These are phyloP conservation scores for Syndactyla subalaris DNA, from an alignment of 2,797 vertebrate genomes.

Conservation along the genomic window DNA sequence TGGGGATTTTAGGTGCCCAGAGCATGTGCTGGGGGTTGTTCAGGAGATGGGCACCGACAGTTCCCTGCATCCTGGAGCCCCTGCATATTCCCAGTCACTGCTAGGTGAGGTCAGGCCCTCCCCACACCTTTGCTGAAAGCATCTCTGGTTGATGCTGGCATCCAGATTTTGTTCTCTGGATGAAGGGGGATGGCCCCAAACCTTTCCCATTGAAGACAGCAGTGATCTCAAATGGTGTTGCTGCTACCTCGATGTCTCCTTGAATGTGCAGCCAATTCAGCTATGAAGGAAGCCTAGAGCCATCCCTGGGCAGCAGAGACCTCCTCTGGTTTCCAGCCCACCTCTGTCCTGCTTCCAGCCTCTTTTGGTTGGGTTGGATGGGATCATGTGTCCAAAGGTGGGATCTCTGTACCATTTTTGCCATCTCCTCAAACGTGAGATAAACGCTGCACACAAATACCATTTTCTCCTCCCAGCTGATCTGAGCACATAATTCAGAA, in stretches of 20 bases:
- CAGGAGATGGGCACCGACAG: not conserved
- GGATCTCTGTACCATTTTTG: not conserved
- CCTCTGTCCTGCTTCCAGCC: not conserved
- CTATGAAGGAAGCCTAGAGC: not conserved
- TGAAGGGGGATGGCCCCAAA: not conserved
- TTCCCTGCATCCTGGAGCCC: not conserved
- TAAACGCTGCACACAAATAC: not conserved
- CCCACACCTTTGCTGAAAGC: not conserved
- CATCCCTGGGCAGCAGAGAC: not conserved
- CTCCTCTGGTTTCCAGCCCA: not conserved
- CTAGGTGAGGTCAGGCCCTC: not conserved
- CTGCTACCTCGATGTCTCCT: not conserved
- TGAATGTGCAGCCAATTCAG: not conserved
- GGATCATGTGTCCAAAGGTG: accelerated
- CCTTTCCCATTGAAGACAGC: not conserved
- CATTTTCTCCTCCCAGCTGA: accelerated
- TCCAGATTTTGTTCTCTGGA: not conserved
- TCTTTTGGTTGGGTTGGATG: accelerated
- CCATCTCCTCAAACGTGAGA: accelerated
- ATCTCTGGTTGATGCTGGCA: not conserved
- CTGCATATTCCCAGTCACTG: not conserved
- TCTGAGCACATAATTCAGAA: not conserved
- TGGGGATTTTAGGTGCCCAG: not conserved
- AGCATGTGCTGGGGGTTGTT: not conserved
- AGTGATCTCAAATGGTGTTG: not conserved